Evolutionary conservation across 2,888 invertebrate genomes (phyloP), one percentile per base, ranked within the genome.

Genomic region (Tryphoninae sp.): DNA sequence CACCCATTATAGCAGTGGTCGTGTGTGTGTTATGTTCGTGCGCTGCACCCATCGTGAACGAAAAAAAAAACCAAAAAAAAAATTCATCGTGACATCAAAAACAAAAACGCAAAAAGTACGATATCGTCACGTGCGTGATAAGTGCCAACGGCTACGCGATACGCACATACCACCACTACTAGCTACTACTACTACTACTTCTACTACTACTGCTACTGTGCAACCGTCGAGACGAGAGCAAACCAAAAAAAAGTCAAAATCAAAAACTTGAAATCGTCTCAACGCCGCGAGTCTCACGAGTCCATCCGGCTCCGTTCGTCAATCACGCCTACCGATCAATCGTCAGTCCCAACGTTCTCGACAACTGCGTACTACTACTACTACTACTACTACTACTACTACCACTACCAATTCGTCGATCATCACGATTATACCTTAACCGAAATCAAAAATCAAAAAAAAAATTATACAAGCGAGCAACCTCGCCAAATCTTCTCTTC

Each of bases 401-500:
- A 84, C 90, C 87, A 85, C 89, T 86, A 87, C 87, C 87, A 85
- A 88, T 84, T 88, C 90, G 86, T 79, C 86, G 85, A 83, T 84
- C 86, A 84, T 86, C 84, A 84, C 64, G 64, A 84, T 83, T 84
- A 84, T 78, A 84, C 74, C 86, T 86, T 33, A 33, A 84, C 85
- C 84, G 83, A 84, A 85, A 83, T 79, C 71, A 72, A 71, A 51
- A 68, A 61, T 53, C 22, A 61, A 59, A 76, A 49, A 45, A 62
- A 62, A 62, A 72, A 72, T 59, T 42, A 78, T 49, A 64, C 64
- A 82, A 68, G 67, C 67, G 79, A 75, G 89, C 87, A 88, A 88
- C 89, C 86, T 87, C 86, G 87, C 87, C 88, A 89, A 88, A 90
- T 67, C 89, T 90, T 90, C 88, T 90, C 90, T 90, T 89, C 91